phyloP scores from a whole-genome alignment of 1,140 invertebrate species.

The Schmidtea mediterranea region DNA sequence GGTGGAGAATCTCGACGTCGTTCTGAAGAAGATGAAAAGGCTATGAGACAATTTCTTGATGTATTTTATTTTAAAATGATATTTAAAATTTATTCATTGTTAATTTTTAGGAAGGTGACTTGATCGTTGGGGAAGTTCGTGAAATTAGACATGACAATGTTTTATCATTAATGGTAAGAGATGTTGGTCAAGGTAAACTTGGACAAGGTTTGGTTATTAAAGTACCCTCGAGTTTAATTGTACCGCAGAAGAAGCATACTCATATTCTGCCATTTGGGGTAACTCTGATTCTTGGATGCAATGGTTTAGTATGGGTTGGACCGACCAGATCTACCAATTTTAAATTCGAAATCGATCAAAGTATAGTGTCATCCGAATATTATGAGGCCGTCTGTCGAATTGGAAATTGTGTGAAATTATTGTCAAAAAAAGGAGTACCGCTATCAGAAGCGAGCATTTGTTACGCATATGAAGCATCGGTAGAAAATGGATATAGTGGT shows the following conservation, averaged over 20 bases:
- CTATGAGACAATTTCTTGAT: neutral
- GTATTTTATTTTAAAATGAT: too few relatives aligned
- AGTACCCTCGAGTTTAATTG: neutral
- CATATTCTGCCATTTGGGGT: neutral
- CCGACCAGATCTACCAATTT: neutral
- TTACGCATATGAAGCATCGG: too few relatives aligned
- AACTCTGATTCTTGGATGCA: neutral
- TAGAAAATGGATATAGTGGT: too few relatives aligned
- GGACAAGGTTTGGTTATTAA: neutral
- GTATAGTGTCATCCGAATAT: too few relatives aligned
- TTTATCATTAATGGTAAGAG: neutral
- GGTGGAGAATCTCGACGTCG: neutral
- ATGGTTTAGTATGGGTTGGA: neutral
- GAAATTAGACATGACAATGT: neutral
- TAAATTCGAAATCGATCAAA: neutral
- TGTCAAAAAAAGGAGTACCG: too few relatives aligned
- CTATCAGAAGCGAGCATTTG: too few relatives aligned
- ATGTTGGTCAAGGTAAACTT: neutral
- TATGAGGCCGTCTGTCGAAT: too few relatives aligned
- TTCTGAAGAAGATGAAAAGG: slow-evolving; percentile 4
- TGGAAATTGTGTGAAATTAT: too few relatives aligned
- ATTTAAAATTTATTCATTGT: too few relatives aligned
- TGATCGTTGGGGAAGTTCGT: neutral
- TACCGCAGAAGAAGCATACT: neutral
- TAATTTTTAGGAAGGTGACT: neutral